Conservation (phyloP, 2,888 invertebrate genomes). For the Epirrhoe tristata region DNA sequence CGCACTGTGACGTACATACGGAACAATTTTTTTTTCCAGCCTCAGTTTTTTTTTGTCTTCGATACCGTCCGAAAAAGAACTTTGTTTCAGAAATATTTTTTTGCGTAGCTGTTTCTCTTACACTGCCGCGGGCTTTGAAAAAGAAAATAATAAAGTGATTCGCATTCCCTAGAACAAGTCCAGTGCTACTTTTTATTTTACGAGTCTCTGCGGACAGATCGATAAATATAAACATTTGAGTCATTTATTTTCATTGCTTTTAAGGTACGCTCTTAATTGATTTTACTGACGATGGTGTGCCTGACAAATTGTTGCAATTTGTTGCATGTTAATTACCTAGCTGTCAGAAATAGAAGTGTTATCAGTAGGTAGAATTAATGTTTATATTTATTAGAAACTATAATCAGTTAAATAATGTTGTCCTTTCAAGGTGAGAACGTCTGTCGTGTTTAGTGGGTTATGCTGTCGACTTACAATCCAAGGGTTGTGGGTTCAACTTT, state of each 20-base stretch:
- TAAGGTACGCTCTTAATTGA: slow-evolving; percentile 22
- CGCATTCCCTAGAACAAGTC: slow-evolving; percentile 30
- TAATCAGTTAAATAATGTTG: too few relatives aligned
- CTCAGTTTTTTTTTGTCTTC: too few relatives aligned
- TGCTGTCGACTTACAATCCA: too few relatives aligned
- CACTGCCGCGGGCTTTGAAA: slow-evolving; percentile 1
- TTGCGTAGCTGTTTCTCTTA: background rate
- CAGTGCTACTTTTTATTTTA: slow-evolving; percentile 28
- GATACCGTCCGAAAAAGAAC: too few relatives aligned
- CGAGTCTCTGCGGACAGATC: slow-evolving; percentile 21
- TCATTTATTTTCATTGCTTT: slow-evolving; percentile 33
- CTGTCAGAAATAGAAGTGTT: background rate
- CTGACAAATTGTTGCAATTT: background rate
- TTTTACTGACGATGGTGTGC: slow-evolving; percentile 16
- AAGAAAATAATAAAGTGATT: slow-evolving; percentile 16
- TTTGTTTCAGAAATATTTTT: too few relatives aligned
- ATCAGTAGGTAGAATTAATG: background rate
- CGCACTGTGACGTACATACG: too few relatives aligned
- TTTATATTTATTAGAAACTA: too few relatives aligned
- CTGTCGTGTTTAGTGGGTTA: too few relatives aligned
- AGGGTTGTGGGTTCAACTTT: too few relatives aligned
- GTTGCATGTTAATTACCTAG: background rate
- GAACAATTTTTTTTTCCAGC: too few relatives aligned
- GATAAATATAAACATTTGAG: slow-evolving; percentile 24
- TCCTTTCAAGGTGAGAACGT: too few relatives aligned